Base-by-base conservation (phyloP, 2,888 invertebrate genomes). In the Gymnoscelis rufifasciata region DNA sequence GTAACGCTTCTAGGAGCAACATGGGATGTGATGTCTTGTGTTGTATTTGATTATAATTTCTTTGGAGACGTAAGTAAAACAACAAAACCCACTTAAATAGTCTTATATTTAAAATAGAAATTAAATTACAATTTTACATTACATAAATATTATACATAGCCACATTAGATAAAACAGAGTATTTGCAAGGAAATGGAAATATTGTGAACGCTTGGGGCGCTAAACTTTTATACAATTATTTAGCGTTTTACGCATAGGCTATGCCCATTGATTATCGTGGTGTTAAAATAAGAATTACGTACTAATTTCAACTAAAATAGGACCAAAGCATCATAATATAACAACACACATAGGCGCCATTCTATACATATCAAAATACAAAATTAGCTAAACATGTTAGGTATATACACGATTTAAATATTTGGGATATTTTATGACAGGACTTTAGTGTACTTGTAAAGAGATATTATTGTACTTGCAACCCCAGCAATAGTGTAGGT, bases 71-170 rank as follows among this genome's bases (percentile, higher is more conserved):
- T 3, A 46, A 52, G 64, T 68, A 74, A 83, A 79, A 78, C 66
- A 55, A 55, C 50, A 54, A 51, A 35, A 47, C 81, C 83, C 81
- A 68, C 76, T 83, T 83, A 84, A 39, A 61, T 74, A 79, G 52
- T 71, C 77, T 84, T 86, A 83, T 84, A 83, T 76, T 83, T 66
- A 3, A 71, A 62, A 74, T 71, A 63, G 68, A 66, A 68, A 71
- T 80, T 74, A 78, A 75, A 80, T 78, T 76, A 77, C 66, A 72
- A 76, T 77, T 81, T 76, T 71, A 81, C 71, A 80, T 72, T 73
- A 74, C 76, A 71, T 73, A 82, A 67, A 73, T 74, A 74, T 75
- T 73, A 77, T 79, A 78, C 74, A 80, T 80, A 83, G 82, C 78
- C 78, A 83, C 68, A 64, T 60, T 61, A 66, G 63, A 69, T 57